Base-by-base conservation (phyloP, 92 coral and sea anemone species). In the Pocillopora meandrina region DNA sequence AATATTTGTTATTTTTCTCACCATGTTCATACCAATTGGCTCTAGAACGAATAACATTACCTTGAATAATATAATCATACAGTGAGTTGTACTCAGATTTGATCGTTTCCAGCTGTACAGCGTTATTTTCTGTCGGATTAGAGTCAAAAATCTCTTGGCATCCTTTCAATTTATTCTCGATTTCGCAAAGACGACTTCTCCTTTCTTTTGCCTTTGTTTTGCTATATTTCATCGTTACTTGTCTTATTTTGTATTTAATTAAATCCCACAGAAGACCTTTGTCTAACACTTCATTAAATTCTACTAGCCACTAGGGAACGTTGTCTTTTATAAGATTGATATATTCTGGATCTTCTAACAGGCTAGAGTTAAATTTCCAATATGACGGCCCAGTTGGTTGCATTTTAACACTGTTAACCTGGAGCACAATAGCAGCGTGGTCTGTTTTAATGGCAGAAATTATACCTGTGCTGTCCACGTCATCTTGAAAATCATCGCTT, bases 401-500 rank as follows among this genome's bases (percentile, higher is more conserved):
- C 20, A 9, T 70, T 70, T 70, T 16, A 70, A 70, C 52, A 70
- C 74, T 70, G 55, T 70, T 56, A 19, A 52, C 65, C 62, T 52
- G 79, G 49, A 75, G 79, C 65, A 56, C 63, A 59, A 75, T 56
- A 52, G 78, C 78, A 15, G 78, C 78, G 35, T 75, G 62, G 65
- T 75, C 79, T 56, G 65, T 75, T 75, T 75, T 75, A 20, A 75
- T 75, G 52, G 65, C 65, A 2, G 79, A 75, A 59, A 75, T 75
- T 75, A 59, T 75, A 57, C 65, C 79, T 75, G 35, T 56, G 19
- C 58, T 75, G 65, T 75, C 79, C 36, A n/a, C 65, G 49, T 75
- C 79, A 57, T 75, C 79, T 75, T 75, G 79, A 75, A 75, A n/a
- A 56, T 75, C 79, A 75, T 75, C 79, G 65, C 79, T 75, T n/a